Conservation (phyloP, 1,140 invertebrate genomes). For the Pemphigus obesinymphae region DNA sequence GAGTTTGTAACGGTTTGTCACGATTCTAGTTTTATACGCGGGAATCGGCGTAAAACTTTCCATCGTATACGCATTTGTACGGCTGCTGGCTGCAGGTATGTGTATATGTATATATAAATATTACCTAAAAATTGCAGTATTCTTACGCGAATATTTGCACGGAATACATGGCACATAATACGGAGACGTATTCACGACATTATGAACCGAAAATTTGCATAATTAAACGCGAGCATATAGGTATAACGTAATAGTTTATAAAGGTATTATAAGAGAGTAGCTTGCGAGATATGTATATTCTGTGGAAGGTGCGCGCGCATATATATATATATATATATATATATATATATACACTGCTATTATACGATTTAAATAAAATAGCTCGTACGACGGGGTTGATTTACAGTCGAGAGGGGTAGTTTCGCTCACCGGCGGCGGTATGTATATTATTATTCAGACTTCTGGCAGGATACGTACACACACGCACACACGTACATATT, state of each 20-base stretch:
- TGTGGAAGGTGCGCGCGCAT: background rate
- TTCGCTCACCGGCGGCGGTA: conserved; percentile 1
- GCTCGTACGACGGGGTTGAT: conserved; percentile 3
- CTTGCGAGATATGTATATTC: background rate
- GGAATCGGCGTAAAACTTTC: no score
- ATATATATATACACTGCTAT: no score
- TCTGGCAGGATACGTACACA: background rate
- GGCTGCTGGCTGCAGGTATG: no score
- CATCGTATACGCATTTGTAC: no score
- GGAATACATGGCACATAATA: no score
- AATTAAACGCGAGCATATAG: background rate
- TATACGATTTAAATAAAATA: conserved; percentile 29
- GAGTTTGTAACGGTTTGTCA: no score
- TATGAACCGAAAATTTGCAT: background rate
- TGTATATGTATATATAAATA: no score
- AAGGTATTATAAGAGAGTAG: no score
- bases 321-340: background rate
- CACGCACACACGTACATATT: background rate
- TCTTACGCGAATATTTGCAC: no score
- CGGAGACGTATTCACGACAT: background rate
- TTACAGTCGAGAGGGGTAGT: background rate
- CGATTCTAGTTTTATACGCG: no score
- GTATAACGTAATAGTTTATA: no score
- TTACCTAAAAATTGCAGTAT: no score
- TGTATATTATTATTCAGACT: conserved; percentile 31